phyloP scores from a whole-genome alignment of 92 coral and sea anemone genomes.

The Parazoanthus swiftii region DNA sequence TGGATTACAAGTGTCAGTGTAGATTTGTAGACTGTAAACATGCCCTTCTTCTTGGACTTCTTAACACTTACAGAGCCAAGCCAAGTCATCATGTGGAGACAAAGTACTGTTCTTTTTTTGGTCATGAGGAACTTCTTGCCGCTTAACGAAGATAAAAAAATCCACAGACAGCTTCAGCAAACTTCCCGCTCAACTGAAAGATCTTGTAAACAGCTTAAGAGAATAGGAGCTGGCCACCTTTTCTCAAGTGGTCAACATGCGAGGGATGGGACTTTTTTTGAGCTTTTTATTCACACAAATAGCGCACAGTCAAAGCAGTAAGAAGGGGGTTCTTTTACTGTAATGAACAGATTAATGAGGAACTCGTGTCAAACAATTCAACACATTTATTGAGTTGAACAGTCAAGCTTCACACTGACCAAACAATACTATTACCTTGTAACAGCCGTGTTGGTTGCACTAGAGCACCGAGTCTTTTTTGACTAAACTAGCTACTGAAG shows the following conservation, averaged over 20 bases:
- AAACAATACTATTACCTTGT: slow-evolving; percentile 36
- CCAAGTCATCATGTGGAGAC: too few relatives aligned
- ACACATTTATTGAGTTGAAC: slow-evolving; percentile 42
- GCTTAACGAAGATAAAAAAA: too few relatives aligned
- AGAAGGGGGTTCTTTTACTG: background rate
- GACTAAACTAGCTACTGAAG: slow-evolving; percentile 16
- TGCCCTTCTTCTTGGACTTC: too few relatives aligned
- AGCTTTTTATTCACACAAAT: slow-evolving; percentile 3
- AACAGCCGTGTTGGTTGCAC: slow-evolving; percentile 31
- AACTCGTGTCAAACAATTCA: slow-evolving; percentile 18
- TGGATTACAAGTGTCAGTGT: too few relatives aligned
- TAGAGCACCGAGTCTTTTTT: slow-evolving; percentile 41
- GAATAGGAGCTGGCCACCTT: too few relatives aligned
- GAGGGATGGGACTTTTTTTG: background rate
- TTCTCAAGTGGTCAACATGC: background rate
- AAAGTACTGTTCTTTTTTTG: too few relatives aligned
- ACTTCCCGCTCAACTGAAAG: too few relatives aligned
- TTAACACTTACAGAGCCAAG: too few relatives aligned
- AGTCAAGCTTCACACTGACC: slow-evolving; percentile 7
- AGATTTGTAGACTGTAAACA: too few relatives aligned
- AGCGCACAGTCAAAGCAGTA: background rate
- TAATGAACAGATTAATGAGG: slow-evolving; percentile 2
- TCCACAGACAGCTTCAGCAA: too few relatives aligned
- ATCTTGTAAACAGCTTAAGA: too few relatives aligned
- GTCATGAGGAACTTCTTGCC: too few relatives aligned